phyloP scores from a whole-genome alignment of 2,113 vertebrate genomes.

The Etheostoma spectabile region DNA sequence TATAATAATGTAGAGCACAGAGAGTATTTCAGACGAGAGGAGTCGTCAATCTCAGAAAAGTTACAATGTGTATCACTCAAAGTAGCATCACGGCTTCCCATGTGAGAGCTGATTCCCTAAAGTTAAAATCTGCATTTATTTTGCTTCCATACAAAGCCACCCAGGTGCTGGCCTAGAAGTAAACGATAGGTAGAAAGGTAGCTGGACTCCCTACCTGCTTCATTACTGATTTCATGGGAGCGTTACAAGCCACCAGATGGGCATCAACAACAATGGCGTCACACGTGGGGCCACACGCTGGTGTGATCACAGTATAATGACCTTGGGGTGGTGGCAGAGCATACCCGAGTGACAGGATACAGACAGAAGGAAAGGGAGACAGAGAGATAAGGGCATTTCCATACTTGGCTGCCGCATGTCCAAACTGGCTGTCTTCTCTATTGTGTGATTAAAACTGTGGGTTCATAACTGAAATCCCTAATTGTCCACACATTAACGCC shows the following conservation, averaged over 20 bases:
- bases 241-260: slow-evolving; percentile 82
- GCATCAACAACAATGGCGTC: slow-evolving; percentile 78
- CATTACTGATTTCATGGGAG: slow-evolving; percentile 74
- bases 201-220: slow-evolving; percentile 66
- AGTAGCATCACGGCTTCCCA: background rate
- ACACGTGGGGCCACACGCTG: slow-evolving; percentile 70
- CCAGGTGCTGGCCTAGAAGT: slow-evolving; percentile 50
- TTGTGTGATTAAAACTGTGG: slow-evolving; percentile 18
- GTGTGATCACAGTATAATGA: slow-evolving; percentile 69
- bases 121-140: slow-evolving; percentile 4
- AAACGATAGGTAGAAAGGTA: slow-evolving; percentile 42
- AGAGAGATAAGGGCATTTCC: slow-evolving; percentile 30
- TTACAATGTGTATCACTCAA: background rate
- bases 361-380: slow-evolving; percentile 39
- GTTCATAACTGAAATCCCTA: slow-evolving; percentile 6
- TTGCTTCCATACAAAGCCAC: background rate
- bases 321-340: slow-evolving; percentile 75
- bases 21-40: background rate
- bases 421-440: slow-evolving; percentile 19
- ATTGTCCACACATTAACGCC: background rate
- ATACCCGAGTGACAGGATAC: slow-evolving; percentile 46
- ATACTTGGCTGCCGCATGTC: slow-evolving; percentile 31
- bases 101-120: background rate
- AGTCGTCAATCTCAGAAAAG: background rate
- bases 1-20: too few relatives aligned